Evolutionary conservation across 2,888 invertebrate species (phyloP).

Genomic region (Noctuana brunneofusca): DNA sequence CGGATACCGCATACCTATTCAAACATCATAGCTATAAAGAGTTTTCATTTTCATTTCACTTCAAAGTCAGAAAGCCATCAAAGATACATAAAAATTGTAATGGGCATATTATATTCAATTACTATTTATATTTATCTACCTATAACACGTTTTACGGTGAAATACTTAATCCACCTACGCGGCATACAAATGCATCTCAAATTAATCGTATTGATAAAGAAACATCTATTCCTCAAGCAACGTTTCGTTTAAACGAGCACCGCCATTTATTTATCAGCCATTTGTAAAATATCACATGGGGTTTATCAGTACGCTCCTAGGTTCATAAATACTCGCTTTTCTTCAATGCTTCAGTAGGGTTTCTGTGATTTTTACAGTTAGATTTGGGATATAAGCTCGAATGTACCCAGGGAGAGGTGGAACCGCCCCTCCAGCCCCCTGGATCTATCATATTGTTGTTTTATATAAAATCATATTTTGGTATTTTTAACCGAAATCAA

Average conservation of each 20-base stretch:
- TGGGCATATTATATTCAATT: not conserved
- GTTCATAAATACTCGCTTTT: conserved; percentile 28
- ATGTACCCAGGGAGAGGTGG: too few relatives aligned
- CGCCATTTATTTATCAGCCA: conserved; percentile 27
- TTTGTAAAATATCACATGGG: conserved; percentile 33
- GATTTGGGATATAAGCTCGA: not conserved
- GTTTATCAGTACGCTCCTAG: conserved; percentile 27
- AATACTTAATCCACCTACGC: conserved; percentile 8
- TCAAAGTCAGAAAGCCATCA: not conserved
- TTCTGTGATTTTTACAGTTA: not conserved
- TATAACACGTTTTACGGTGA: not conserved
- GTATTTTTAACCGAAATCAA: too few relatives aligned
- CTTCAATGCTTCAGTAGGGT: conserved; percentile 3
- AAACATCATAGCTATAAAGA: too few relatives aligned
- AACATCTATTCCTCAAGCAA: conserved; percentile 24
- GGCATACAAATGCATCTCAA: conserved; percentile 28
- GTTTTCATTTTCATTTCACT: too few relatives aligned
- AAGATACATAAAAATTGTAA: not conserved
- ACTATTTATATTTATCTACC: not conserved
- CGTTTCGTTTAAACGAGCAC: conserved; percentile 6
- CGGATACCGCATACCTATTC: too few relatives aligned
- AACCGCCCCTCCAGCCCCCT: not conserved
- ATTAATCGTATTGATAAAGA: conserved; percentile 29
- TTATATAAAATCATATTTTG: too few relatives aligned
- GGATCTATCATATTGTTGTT: too few relatives aligned